Conservation (phyloP, 2,113 vertebrate species). For the Oncorhynchus kisutch region DNA sequence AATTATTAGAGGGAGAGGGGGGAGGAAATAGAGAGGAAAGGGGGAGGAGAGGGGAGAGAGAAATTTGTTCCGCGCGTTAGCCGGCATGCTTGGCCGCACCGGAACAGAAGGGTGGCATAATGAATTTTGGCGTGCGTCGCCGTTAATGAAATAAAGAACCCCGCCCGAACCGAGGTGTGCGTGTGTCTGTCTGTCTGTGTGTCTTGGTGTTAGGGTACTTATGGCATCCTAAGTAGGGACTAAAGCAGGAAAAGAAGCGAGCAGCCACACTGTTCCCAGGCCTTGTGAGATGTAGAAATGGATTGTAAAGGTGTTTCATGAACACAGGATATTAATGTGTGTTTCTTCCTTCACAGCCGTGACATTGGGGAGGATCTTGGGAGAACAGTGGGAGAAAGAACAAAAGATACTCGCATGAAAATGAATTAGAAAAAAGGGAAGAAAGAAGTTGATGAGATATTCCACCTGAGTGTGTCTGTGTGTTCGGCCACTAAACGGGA, state of each 20-base stretch:
- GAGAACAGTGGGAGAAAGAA: not conserved
- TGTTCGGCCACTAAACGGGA: not conserved
- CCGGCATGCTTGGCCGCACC: conserved; percentile 63
- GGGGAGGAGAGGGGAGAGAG: conserved; percentile 9
- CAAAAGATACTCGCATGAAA: not conserved
- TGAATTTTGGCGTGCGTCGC: conserved; percentile 68
- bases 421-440: too few relatives aligned
- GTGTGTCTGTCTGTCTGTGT: not conserved
- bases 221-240: too few relatives aligned
- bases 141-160: conserved; percentile 70
- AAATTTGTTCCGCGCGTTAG: conserved; percentile 64
- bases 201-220: too few relatives aligned
- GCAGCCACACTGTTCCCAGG: too few relatives aligned
- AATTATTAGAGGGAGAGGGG: conserved; percentile 56
- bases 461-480: not conserved
- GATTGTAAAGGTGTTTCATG: too few relatives aligned
- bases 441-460: too few relatives aligned
- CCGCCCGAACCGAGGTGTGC: conserved; percentile 52
- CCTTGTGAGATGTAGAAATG: too few relatives aligned
- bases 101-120: conserved; percentile 72
- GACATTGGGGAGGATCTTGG: not conserved
- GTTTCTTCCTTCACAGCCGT: too few relatives aligned
- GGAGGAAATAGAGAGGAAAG: conserved; percentile 8
- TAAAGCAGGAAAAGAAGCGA: too few relatives aligned
- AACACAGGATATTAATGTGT: too few relatives aligned